Conservation (phyloP, 2,113 vertebrate species). For the Pontoporia blainvillei region DNA sequence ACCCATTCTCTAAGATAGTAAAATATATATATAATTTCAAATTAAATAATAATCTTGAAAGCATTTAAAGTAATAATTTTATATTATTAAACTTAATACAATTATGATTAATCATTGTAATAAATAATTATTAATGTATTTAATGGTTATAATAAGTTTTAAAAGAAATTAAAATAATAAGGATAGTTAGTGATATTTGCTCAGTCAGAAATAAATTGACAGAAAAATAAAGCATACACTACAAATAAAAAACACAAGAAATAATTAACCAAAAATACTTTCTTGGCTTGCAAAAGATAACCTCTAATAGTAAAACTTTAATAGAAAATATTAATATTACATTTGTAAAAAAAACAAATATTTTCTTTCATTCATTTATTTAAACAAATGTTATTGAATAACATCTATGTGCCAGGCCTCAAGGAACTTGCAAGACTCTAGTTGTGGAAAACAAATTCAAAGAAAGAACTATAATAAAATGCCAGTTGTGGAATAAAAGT, state of each 20-base stretch:
- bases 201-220: background rate
- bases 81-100: background rate
- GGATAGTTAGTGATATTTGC: background rate
- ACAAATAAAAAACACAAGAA: background rate
- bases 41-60: constrained; percentile 1
- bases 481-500: background rate
- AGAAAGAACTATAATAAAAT: background rate
- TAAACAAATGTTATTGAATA: background rate
- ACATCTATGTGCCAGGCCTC: background rate
- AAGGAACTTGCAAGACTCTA: background rate
- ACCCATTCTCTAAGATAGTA: background rate
- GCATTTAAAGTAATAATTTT: background rate
- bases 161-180: background rate
- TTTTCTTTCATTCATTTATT: background rate
- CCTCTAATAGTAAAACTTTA: background rate
- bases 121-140: background rate
- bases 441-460: background rate
- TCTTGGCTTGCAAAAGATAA: background rate
- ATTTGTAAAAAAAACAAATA: background rate
- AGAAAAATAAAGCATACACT: background rate
- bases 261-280: background rate
- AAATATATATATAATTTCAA: background rate
- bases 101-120: background rate
- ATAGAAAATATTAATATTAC: background rate
- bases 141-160: background rate